Percentiles rank a stretch among this genome's conserved stretches.
Conservation (phyloP, 2,113 vertebrate genomes). For the Phycodurus eques region DNA sequence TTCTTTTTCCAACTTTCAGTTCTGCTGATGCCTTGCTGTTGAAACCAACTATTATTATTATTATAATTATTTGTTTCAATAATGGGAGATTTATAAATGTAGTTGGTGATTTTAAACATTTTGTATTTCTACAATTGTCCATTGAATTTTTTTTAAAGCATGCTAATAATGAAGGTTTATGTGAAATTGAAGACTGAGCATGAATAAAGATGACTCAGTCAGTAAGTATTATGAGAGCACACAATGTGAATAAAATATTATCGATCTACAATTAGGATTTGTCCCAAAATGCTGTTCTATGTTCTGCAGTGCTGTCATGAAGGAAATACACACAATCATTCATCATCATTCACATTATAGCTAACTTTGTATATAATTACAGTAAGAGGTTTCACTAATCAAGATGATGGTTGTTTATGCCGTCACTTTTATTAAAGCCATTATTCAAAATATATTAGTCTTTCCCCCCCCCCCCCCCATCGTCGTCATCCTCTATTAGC, state of each 20-base stretch:
- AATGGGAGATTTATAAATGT: conserved; percentile 37
- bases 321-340: conserved; percentile 4
- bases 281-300: background rate
- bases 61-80: conserved; percentile 39
- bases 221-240: conserved; percentile 16
- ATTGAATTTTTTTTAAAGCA: conserved; percentile 51
- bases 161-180: conserved; percentile 30
- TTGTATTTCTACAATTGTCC: conserved; percentile 53
- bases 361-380: conserved; percentile 51
- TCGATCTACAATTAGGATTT: background rate
- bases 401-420: conserved; percentile 17
- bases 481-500: background rate
- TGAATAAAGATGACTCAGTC: conserved; percentile 20
- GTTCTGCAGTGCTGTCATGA: conserved; percentile 22
- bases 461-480: no score
- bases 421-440: conserved; percentile 15
- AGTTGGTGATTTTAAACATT: conserved; percentile 39
- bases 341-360: conserved; percentile 10
- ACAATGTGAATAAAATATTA: background rate
- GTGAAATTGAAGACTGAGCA: conserved; percentile 33
- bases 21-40: conserved; percentile 67
- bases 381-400: conserved; percentile 31
- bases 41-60: conserved; percentile 18
- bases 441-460: background rate
- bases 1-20: conserved; percentile 58